Conservation (phyloP, 2,888 invertebrate species). For the Abscondita cerata region DNA sequence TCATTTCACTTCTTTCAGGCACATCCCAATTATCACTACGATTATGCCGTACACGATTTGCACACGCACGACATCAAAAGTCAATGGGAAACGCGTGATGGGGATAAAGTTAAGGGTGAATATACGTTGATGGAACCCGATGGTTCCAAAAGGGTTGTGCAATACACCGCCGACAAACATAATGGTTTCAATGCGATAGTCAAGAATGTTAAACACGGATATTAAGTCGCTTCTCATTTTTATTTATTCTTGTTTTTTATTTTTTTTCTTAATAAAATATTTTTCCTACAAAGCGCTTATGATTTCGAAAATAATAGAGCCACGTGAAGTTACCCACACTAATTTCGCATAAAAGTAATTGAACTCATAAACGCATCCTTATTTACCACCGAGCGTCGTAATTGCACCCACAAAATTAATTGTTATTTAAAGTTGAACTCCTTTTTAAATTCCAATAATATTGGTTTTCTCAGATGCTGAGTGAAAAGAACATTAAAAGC, state of each 20-base stretch:
- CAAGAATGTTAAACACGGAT: slow-evolving; percentile 50
- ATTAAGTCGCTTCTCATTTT: slow-evolving; percentile 29
- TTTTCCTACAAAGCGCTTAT: too few species aligned
- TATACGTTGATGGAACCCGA: slow-evolving; percentile 57
- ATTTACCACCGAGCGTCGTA: too few species aligned
- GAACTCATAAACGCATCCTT: too few species aligned
- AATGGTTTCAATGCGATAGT: slow-evolving; percentile 56
- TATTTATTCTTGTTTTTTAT: neutral
- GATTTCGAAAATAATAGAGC: too few species aligned
- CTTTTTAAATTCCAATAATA: too few species aligned
- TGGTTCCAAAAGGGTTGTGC: slow-evolving; percentile 54
- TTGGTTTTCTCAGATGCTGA: too few species aligned
- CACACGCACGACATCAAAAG: slow-evolving; percentile 60
- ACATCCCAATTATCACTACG: slow-evolving; percentile 58
- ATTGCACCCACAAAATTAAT: too few species aligned
- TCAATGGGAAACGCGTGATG: slow-evolving; percentile 59
- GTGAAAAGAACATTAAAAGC: too few species aligned
- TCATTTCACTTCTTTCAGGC: slow-evolving; percentile 47
- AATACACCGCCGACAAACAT: slow-evolving; percentile 56
- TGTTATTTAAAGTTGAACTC: too few species aligned
- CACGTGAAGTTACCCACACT: too few species aligned
- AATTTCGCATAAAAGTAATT: too few species aligned
- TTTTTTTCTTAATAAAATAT: slow-evolving; percentile 5
- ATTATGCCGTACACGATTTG: slow-evolving; percentile 59
- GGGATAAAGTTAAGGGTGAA: slow-evolving; percentile 58